Evolutionary conservation across 2,888 invertebrate species (phyloP), one percentile per base, ranked within the genome.

Genomic region (Timema podura): DNA sequence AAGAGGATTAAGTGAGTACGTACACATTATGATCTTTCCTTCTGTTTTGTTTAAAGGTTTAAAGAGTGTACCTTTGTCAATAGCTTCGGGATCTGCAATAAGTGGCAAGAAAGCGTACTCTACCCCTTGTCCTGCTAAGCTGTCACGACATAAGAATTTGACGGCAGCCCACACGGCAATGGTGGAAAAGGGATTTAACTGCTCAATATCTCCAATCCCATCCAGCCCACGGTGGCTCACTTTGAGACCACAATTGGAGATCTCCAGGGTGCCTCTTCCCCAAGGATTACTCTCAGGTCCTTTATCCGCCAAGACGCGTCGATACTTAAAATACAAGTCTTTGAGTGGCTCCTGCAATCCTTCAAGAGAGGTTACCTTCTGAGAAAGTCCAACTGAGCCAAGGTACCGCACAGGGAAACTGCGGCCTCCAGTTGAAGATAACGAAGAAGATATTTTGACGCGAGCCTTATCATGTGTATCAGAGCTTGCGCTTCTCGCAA

Each of bases 101-200:
- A 95, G 82, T 5, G 95, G 95, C 74, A 95, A 82, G 79, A 95
- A 95, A 49, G 95, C 94, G 79, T 88, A 91, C 77, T 86, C 85
- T 46, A 84, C 82, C 61, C 85, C 84, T 69, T 86, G 86, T 74
- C 30, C 16, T 86, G 13, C 86, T 46, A 6, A 9, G 44, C 83
- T 81, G 13, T 85, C 83, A 73, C 90, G 89, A 30, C 91, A 86
- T 8, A 92, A 89, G 79, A 95, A 91, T 80, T 93, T 92, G 2
- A 95, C 90, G 0, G 95, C 94, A 16, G 95, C 95, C 95, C 95
- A 95, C 2, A 95, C 95, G 1, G 95, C 95, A 80, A 95, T 95
- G 64, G 93, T 91, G 30, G 94, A 91, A 78, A 95, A 95, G 2
- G 94, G 92, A 78, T 95, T 94, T 68, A 91, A 82, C 68, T 83